Percentiles rank a stretch among this genome's conserved stretches.
Conservation (phyloP, 2,113 vertebrate species). For the Pteronura brasiliensis region DNA sequence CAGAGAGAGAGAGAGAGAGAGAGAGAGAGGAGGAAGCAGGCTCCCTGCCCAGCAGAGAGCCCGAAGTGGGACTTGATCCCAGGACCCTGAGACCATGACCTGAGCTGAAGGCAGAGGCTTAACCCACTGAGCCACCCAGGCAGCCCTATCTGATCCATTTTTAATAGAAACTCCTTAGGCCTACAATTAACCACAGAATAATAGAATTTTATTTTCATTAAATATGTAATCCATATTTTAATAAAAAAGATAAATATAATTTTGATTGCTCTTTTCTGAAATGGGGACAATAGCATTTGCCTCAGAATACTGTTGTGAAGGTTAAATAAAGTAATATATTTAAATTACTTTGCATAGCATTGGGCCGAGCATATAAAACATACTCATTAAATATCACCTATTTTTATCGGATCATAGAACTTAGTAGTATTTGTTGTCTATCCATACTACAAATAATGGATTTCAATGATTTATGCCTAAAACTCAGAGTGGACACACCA, state of each 20-base stretch:
- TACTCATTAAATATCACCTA: constrained; percentile 9
- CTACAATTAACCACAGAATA: neutral
- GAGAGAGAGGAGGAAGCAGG: no score
- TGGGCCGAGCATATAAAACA: neutral
- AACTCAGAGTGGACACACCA: neutral
- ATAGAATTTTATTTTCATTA: constrained; percentile 18
- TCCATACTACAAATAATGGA: neutral
- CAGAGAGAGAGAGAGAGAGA: no score
- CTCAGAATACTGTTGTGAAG: neutral
- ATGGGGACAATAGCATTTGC: neutral
- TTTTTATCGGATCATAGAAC: neutral
- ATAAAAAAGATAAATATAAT: constrained; percentile 33
- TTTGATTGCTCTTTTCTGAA: constrained; percentile 8
- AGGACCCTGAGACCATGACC: no score
- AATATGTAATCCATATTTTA: neutral
- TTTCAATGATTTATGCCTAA: constrained; percentile 24
- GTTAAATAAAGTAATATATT: constrained; percentile 18
- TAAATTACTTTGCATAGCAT: neutral
- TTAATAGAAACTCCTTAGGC: constrained; percentile 3
- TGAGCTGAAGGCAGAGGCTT: no score
- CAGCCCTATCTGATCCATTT: neutral
- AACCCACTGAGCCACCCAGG: no score
- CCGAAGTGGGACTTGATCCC: no score
- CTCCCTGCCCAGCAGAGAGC: no score
- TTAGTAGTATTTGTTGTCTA: constrained; percentile 6